Base-by-base conservation (phyloP, 2,888 invertebrate species). In the Lutraria lutraria region DNA sequence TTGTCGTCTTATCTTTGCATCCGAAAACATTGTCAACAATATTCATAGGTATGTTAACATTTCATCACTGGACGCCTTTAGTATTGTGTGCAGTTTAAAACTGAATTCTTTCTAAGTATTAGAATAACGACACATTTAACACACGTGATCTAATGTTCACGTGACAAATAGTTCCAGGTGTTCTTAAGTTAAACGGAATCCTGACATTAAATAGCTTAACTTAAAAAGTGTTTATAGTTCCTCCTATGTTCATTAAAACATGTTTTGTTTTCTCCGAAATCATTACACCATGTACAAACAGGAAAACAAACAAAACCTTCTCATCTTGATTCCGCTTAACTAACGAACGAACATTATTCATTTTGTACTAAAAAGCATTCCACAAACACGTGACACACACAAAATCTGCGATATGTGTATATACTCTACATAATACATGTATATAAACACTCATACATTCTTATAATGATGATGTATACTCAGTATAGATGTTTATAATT, bases 391-490 rank as follows among this genome's bases (percentile, higher is more conserved):
- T 68, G 25, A 25, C 63, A 68, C 10, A 68, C 4, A 25, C 63
- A 68, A 68, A n/a, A 68, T 12, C 25, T 68, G 63, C 25, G 12
- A 68, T 8, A 25, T 25, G 25, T n/a, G n/a, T 56, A 56, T 56
- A 56, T 12, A 43, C 2, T 68, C 63, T 68, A 68, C 63, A 68
- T 68, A n/a, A 68, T 68, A 68, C 63, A 68, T 68, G 63, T 68
- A 68, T 68, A 25, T 25, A 68, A n/a, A 68, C 63, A n/a, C n/a
- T 68, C 63, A 68, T 0, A 68, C 63, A 68, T 68, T 25, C 63
- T 68, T 68, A 68, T 68, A 68, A n/a, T n/a, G n/a, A n/a, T 8
- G 25, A 12, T 68, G 63, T 68, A 68, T 68, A 25, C 60, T 60
- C n/a, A 43, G 43, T 43, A 43, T 60, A 21, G 15, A n/a, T n/a